Evolutionary conservation across 2,113 vertebrate species (phyloP).

Genomic region (Rousettus leschenaultii): DNA sequence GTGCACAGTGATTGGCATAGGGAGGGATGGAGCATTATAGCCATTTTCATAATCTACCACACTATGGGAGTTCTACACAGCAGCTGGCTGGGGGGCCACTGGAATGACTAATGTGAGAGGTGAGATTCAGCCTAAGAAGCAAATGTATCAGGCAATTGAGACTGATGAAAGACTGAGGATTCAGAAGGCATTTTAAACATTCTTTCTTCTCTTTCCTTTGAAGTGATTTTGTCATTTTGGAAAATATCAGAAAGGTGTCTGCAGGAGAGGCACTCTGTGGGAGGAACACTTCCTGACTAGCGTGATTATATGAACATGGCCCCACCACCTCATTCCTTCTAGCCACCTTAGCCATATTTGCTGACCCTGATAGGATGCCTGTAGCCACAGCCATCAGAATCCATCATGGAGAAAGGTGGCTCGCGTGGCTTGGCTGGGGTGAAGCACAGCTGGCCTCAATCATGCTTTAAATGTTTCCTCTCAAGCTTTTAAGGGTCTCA

Average conservation of each 20-base stretch:
- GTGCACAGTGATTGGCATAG: neutral
- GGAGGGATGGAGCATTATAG: neutral
- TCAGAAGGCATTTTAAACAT: slow-evolving; percentile 14
- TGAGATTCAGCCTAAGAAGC: neutral
- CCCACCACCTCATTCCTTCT: slow-evolving; percentile 1
- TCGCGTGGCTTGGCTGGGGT: slow-evolving; percentile 48
- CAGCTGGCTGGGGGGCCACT: neutral
- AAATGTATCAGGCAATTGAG: neutral
- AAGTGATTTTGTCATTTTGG: slow-evolving; percentile 41
- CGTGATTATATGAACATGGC: neutral
- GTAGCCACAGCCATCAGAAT: slow-evolving; percentile 52
- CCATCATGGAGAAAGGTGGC: slow-evolving; percentile 19
- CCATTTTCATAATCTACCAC: slow-evolving; percentile 7
- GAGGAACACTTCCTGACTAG: neutral
- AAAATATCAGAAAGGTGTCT: slow-evolving; percentile 18
- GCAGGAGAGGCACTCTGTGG: neutral
- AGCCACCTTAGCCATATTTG: slow-evolving; percentile 13
- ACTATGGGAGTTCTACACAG: slow-evolving; percentile 10
- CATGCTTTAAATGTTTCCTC: slow-evolving; percentile 61
- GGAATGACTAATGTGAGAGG: neutral
- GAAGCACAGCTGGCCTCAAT: slow-evolving; percentile 60
- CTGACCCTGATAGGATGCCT: neutral
- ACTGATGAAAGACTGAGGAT: neutral
- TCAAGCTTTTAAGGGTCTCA: slow-evolving; percentile 58
- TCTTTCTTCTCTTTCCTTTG: slow-evolving; percentile 20